Percentiles rank a stretch among this genome's conserved stretches.
These are phyloP conservation scores for Leucozona laternaria DNA, from an alignment of 2,888 invertebrate genomes.

Conservation along the genomic window DNA sequence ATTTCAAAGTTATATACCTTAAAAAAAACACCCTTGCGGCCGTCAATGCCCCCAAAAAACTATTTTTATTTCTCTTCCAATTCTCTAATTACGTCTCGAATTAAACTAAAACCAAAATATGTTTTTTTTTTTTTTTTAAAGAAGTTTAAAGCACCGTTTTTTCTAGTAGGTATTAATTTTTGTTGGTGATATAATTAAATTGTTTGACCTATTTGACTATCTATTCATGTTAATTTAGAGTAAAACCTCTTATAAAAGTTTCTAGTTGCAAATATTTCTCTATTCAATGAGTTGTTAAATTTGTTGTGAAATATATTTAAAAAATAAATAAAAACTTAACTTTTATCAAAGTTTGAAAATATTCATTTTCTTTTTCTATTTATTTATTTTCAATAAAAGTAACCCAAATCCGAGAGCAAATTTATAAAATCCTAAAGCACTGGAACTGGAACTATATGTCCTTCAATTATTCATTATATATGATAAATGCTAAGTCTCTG, in stretches of 20 bases:
- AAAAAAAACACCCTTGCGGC: too few species aligned
- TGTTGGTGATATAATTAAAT: not conserved
- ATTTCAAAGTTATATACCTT: too few species aligned
- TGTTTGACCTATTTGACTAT: not conserved
- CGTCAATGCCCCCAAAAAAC: too few species aligned
- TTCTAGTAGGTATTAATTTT: too few species aligned
- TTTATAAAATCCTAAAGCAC: not conserved
- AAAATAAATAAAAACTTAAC: not conserved
- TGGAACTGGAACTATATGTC: not conserved
- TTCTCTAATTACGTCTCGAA: too few species aligned
- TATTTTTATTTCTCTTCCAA: too few species aligned
- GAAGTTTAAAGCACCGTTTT: too few species aligned
- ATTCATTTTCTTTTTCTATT: not conserved
- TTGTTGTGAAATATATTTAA: not conserved
- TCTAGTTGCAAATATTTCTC: not conserved
- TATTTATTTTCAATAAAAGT: not conserved
- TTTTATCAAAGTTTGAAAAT: not conserved
- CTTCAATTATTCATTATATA: conserved; percentile 1
- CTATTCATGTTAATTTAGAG: not conserved
- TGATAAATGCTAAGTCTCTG: not conserved
- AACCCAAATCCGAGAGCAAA: not conserved
- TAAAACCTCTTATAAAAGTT: not conserved
- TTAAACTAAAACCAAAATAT: too few species aligned
- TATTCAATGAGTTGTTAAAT: not conserved
- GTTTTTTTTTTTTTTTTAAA: too few species aligned